A percentile compares a stretch with the other conserved stretches of the same genome.
phyloP scores from a whole-genome alignment of 2,113 vertebrate genomes.

The Microtus richardsoni region DNA sequence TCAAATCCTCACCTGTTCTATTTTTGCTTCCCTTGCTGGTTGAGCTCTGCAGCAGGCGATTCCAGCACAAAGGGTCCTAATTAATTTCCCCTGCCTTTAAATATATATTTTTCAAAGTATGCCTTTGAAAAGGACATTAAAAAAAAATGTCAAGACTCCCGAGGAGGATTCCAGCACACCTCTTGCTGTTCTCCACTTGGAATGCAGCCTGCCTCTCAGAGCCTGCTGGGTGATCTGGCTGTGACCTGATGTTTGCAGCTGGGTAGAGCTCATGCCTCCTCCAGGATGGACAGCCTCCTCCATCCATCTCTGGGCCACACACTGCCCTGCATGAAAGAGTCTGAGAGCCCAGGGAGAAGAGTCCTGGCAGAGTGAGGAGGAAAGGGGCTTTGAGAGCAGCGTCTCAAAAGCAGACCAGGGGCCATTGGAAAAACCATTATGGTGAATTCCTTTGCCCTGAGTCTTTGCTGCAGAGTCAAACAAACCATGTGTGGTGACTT shows the following conservation, averaged over 20 bases:
- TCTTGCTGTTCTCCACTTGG: conserved; percentile 61
- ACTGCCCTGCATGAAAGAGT: not conserved
- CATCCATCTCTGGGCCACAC: not conserved
- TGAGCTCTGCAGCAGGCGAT: conserved; percentile 21
- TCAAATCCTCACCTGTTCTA: conserved; percentile 61
- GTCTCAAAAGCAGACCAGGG: not conserved
- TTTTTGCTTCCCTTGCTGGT: conserved; percentile 61
- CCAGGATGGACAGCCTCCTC: not conserved
- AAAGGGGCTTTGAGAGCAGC: not conserved
- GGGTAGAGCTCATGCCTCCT: not conserved
- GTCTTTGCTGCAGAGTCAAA: not conserved
- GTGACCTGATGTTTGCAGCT: not conserved
- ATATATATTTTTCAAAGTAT: conserved; percentile 70
- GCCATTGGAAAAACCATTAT: conserved; percentile 67
- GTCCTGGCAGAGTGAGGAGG: not conserved
- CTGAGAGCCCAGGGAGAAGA: not conserved
- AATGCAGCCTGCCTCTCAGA: conserved; percentile 7
- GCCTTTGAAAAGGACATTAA: conserved; percentile 68
- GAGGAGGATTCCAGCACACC: conserved; percentile 51
- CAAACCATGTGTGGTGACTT: conserved; percentile 59
- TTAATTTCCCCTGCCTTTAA: conserved; percentile 70
- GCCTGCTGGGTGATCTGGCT: not conserved
- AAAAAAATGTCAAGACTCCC: conserved; percentile 63
- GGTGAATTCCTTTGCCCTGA: conserved; percentile 56
- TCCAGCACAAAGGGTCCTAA: conserved; percentile 62